A percentile compares a stretch with the other conserved stretches of the same genome.
phyloP scores from a whole-genome alignment of 2,797 vertebrate genomes.

The Danio kyathit region DNA sequence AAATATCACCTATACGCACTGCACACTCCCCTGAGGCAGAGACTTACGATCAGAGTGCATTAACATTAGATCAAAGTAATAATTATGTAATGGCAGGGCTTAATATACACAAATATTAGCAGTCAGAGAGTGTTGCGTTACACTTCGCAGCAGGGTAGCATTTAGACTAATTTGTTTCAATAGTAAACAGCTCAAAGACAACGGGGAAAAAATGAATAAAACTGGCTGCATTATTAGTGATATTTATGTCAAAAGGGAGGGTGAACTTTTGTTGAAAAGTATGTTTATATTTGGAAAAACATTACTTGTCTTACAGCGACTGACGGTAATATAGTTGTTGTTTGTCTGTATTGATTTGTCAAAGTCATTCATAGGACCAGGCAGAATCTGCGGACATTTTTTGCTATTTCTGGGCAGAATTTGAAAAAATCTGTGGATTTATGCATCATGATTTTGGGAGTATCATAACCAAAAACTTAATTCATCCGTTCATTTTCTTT shows the following conservation, averaged over 20 bases:
- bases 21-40: slow-evolving; percentile 67
- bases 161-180: slow-evolving; percentile 46
- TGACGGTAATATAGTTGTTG: too few relatives aligned
- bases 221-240: neutral
- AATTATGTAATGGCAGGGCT: slow-evolving; percentile 78
- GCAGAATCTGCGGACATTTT: too few relatives aligned
- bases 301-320: slow-evolving; percentile 32
- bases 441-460: too few relatives aligned
- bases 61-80: slow-evolving; percentile 81
- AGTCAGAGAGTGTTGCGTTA: slow-evolving; percentile 48
- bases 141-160: slow-evolving; percentile 28
- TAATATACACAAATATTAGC: slow-evolving; percentile 52
- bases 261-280: neutral
- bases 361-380: too few relatives aligned
- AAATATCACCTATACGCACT: slow-evolving; percentile 71
- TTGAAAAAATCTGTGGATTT: too few relatives aligned
- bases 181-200: slow-evolving; percentile 23
- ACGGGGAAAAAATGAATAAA: neutral
- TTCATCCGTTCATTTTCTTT: too few relatives aligned
- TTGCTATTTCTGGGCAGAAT: too few relatives aligned
- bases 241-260: neutral
- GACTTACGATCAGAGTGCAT: slow-evolving; percentile 80
- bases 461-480: too few relatives aligned
- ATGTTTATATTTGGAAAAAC: slow-evolving; percentile 61
- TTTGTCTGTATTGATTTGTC: too few relatives aligned